Conservation (phyloP, 2,113 vertebrate species). For the Corythornis madagascariensis region DNA sequence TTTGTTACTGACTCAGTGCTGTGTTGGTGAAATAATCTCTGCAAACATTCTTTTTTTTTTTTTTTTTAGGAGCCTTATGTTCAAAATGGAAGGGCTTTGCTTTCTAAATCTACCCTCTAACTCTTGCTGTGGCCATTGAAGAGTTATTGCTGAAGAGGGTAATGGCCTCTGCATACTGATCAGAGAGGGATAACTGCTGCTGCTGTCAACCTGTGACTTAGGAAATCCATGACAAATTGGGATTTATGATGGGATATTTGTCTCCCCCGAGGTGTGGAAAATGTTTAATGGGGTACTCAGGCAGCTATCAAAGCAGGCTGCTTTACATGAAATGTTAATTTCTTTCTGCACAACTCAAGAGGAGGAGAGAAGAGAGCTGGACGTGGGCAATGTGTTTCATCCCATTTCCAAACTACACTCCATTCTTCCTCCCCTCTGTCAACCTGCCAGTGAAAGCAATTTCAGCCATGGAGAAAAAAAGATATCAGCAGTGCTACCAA, state of each 20-base stretch:
- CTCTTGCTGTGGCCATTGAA: not conserved
- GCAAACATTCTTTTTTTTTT: slow-evolving; percentile 2
- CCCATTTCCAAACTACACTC: not conserved
- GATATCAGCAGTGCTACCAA: not conserved
- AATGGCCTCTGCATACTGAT: not conserved
- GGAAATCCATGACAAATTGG: slow-evolving; percentile 8
- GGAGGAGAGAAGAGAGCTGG: not conserved
- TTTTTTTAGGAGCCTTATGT: not conserved
- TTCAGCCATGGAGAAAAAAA: not conserved
- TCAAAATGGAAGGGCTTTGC: not conserved
- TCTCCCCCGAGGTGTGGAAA: slow-evolving; percentile 15
- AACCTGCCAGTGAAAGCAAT: not conserved
- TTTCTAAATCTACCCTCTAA: not conserved
- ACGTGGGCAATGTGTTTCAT: not conserved
- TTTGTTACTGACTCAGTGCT: slow-evolving; percentile 2
- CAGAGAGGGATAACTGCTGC: not conserved
- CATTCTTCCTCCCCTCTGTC: not conserved
- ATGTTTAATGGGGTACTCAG: not conserved
- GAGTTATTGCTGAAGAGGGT: not conserved
- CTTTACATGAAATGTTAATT: slow-evolving; percentile 27
- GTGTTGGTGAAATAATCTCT: slow-evolving; percentile 14
- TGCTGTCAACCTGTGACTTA: slow-evolving; percentile 1
- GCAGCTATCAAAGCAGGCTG: slow-evolving; percentile 4
- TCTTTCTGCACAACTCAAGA: not conserved
- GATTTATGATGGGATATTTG: not conserved